Percentiles rank a stretch among this genome's conserved stretches.
Evolutionary conservation across 2,113 vertebrate species (phyloP).

Genomic region (Clarias batrachus): DNA sequence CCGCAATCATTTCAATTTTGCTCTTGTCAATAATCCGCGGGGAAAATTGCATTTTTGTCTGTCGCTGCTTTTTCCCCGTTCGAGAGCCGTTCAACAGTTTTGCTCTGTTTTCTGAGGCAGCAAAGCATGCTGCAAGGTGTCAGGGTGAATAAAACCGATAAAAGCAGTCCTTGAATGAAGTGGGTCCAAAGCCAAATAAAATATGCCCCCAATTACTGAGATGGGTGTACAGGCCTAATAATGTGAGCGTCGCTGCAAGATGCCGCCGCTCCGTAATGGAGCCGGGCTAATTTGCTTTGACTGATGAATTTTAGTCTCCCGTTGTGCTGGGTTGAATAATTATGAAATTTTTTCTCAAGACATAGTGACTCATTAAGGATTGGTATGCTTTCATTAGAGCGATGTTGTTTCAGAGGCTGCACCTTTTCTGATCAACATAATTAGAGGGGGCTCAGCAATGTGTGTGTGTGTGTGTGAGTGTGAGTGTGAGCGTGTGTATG

Average conservation of each 20-base stretch:
- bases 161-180: conserved; percentile 86
- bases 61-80: not conserved
- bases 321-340: conserved; percentile 90
- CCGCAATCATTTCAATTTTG: conserved; percentile 36
- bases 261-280: conserved; percentile 90
- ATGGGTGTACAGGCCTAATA: conserved; percentile 98
- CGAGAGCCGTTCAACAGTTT: conserved; percentile 11
- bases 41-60: conserved; percentile 3
- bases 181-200: conserved; percentile 88
- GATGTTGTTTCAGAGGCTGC: conserved; percentile 75
- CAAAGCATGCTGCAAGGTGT: conserved; percentile 36
- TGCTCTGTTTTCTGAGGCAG: conserved; percentile 9
- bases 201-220: conserved; percentile 99
- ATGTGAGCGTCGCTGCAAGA: conserved; percentile 93
- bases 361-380: conserved; percentile 83
- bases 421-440: conserved; percentile 72
- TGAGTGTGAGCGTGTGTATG: conserved; percentile 52
- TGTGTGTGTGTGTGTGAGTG: conserved; percentile 67
- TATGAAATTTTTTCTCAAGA: conserved; percentile 92
- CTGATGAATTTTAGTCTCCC: conserved; percentile 89
- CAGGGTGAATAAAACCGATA: conserved; percentile 85
- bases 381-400: conserved; percentile 77
- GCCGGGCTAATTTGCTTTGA: conserved; percentile 96
- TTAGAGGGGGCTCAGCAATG: conserved; percentile 52
- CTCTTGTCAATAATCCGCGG: conserved; percentile 30